A percentile compares a stretch with the other conserved stretches of the same genome.
Conservation (phyloP, 2,113 vertebrate species). For the Cephalopterus ornatus region DNA sequence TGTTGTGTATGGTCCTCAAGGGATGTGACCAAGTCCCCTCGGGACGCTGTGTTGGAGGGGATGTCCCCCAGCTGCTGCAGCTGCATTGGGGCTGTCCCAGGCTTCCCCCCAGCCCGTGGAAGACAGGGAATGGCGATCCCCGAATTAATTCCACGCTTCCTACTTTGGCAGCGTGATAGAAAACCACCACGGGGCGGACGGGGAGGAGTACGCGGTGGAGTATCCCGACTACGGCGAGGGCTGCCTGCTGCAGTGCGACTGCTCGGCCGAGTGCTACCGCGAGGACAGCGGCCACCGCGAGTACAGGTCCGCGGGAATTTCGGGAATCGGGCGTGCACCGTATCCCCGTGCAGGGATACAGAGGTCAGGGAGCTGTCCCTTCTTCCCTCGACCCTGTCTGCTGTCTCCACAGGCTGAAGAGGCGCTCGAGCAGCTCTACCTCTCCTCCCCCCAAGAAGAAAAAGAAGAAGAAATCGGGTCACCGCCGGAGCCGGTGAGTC, state of each 20-base stretch:
- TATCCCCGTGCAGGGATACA: fast-evolving
- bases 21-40: neutral
- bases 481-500: conserved; percentile 89
- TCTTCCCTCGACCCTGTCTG: neutral
- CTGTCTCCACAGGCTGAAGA: conserved; percentile 48
- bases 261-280: conserved; percentile 78
- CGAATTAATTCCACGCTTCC: neutral
- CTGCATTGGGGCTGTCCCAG: neutral
- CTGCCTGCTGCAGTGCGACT: conserved; percentile 77
- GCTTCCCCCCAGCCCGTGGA: neutral
- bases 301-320: conserved; percentile 66
- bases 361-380: neutral
- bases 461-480: conserved; percentile 96
- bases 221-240: conserved; percentile 73
- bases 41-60: neutral
- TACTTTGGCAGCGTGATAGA: conserved; percentile 70
- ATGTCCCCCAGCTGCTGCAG: neutral
- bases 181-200: conserved; percentile 68
- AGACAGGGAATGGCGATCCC: fast-evolving
- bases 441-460: conserved; percentile 95
- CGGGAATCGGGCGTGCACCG: neutral
- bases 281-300: conserved; percentile 73
- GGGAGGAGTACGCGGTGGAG: conserved; percentile 67
- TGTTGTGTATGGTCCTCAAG: neutral
- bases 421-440: conserved; percentile 89